A percentile compares a stretch with the other conserved stretches of the same genome.
phyloP scores from a whole-genome alignment of 1,140 invertebrate species.

The Drosophila subobscura region DNA sequence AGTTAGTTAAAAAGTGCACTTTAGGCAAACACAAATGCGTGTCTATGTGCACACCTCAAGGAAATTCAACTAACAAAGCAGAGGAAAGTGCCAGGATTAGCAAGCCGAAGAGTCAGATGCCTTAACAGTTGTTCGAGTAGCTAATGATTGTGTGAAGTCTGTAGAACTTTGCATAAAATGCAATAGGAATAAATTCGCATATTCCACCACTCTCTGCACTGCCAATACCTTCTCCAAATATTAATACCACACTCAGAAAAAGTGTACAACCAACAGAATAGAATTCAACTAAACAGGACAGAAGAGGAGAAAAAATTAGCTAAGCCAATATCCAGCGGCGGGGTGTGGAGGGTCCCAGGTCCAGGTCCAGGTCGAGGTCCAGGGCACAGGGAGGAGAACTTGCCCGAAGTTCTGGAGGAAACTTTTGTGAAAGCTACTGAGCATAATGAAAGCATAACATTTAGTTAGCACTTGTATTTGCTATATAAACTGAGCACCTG shows the following conservation, averaged over 20 bases:
- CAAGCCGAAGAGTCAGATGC: no score
- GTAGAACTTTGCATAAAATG: no score
- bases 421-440: conserved; percentile 49
- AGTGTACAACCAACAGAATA: conserved; percentile 6
- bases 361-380: conserved; percentile 19
- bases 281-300: conserved; percentile 2
- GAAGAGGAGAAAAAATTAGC: conserved; percentile 37
- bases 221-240: no score
- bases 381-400: conserved; percentile 9
- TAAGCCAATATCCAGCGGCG: conserved; percentile 66
- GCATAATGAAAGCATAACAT: conserved; percentile 81
- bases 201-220: no score
- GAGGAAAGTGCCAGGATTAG: not conserved
- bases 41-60: conserved; percentile 20
- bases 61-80: conserved; percentile 10
- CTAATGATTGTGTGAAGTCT: no score
- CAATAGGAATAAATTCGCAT: no score
- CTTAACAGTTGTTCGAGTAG: no score
- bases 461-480: conserved; percentile 79
- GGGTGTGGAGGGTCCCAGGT: not conserved
- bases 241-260: no score
- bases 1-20: conserved; percentile 81
- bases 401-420: conserved; percentile 35
- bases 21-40: conserved; percentile 65
- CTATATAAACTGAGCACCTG: conserved; percentile 35